Percentiles rank a stretch among this genome's conserved stretches.
Conservation (phyloP, 1,140 invertebrate species). For the Neocloeon triangulifer region DNA sequence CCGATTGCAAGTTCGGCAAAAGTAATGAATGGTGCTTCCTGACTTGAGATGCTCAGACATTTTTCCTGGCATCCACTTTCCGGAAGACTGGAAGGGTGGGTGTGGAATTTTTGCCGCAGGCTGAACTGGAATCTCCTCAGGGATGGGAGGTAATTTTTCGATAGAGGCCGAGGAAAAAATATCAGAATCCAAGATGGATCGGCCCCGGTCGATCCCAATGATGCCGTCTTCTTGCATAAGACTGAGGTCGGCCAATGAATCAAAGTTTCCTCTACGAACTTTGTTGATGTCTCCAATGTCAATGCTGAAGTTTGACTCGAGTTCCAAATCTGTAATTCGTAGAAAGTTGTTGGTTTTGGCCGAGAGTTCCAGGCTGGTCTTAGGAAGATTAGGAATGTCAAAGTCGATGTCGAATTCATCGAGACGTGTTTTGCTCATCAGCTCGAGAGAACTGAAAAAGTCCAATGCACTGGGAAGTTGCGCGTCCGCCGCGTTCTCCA, state of each 20-base stretch:
- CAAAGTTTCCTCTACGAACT: too few species aligned
- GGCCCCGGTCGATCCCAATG: conserved; percentile 11
- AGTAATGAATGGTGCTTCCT: conserved; percentile 34
- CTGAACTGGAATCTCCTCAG: conserved; percentile 13
- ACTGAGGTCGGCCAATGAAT: too few species aligned
- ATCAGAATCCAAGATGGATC: conserved; percentile 11
- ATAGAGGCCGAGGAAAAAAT: conserved; percentile 12
- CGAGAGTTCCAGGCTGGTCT: too few species aligned
- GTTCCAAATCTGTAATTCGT: too few species aligned
- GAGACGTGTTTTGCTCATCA: conserved; percentile 56
- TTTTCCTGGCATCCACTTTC: conserved; percentile 47
- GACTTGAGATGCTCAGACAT: too few species aligned
- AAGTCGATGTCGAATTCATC: too few species aligned
- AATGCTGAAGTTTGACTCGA: too few species aligned
- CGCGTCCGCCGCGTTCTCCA: conserved; percentile 8
- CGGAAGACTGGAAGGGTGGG: conserved; percentile 41
- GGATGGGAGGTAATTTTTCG: conserved; percentile 11
- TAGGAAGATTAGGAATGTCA: too few species aligned
- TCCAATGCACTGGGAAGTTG: conserved; percentile 48
- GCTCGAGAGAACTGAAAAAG: conserved; percentile 63
- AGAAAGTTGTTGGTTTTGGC: too few species aligned
- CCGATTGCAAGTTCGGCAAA: conserved; percentile 56
- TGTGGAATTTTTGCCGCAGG: conserved; percentile 20
- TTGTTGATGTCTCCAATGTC: too few species aligned
- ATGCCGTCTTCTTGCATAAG: conserved; percentile 10